Percentiles rank a stretch among this genome's conserved stretches.
Conservation (phyloP, 2,113 vertebrate species). For the Cercopithecus mona region DNA sequence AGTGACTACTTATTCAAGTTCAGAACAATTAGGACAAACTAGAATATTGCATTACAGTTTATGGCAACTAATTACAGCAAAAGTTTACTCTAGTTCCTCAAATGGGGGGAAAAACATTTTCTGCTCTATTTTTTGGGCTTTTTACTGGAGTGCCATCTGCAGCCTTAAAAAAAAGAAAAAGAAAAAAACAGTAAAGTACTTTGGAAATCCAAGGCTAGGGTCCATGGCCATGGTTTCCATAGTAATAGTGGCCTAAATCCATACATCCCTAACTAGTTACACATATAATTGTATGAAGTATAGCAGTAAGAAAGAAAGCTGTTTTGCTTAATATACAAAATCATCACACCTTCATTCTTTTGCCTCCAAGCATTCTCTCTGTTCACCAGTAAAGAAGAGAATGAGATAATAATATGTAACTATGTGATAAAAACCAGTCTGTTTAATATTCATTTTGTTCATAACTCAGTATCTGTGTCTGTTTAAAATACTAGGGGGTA, state of each 20-base stretch:
- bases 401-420: not conserved
- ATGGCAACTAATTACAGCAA: not conserved
- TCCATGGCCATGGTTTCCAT: not conserved
- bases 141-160: not conserved
- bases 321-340: not conserved
- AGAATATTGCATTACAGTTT: not conserved
- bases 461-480: not conserved
- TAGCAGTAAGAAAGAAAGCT: not conserved
- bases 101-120: not conserved
- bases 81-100: not conserved
- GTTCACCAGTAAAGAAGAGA: not conserved
- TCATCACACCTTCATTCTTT: not conserved
- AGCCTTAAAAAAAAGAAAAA: not conserved
- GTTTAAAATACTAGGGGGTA: not conserved
- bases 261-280: not conserved
- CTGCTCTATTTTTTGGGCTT: not conserved
- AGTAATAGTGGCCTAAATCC: not conserved
- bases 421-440: not conserved
- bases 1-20: not conserved
- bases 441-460: not conserved
- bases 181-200: not conserved
- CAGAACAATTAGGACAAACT: constrained; percentile 17
- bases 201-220: not conserved
- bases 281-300: not conserved
- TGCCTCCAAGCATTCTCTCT: not conserved